Conservation (phyloP, 2,797 vertebrate genomes). For the Tolypeutes matacus region DNA sequence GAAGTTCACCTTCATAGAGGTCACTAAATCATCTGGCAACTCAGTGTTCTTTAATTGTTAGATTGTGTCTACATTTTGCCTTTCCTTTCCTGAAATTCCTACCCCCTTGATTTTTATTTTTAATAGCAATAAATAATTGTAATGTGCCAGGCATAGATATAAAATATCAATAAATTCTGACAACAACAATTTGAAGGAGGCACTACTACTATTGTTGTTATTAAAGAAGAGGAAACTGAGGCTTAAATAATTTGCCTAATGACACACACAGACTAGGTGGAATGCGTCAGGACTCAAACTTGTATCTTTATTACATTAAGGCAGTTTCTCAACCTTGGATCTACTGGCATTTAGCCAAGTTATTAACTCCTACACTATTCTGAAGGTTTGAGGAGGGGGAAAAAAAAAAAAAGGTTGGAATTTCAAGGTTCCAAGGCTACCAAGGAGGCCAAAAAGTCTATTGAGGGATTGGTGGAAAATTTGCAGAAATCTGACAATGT, state of each 20-base stretch:
- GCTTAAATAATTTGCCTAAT: not conserved
- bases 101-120: slow-evolving; percentile 28
- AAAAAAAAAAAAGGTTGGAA: not conserved
- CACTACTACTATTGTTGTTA: not conserved
- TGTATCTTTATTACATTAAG: not conserved
- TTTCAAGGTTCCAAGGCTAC: not conserved
- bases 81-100: not conserved
- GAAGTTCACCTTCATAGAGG: not conserved
- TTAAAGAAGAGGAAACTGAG: not conserved
- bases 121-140: slow-evolving; percentile 6
- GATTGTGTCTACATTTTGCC: not conserved
- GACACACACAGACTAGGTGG: not conserved
- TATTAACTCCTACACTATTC: not conserved
- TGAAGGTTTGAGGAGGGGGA: not conserved
- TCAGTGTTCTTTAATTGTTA: not conserved
- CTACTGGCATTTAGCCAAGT: not conserved
- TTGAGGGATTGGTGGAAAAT: not conserved
- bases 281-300: not conserved
- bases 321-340: not conserved
- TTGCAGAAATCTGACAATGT: not conserved
- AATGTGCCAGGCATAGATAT: not conserved
- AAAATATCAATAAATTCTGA: slow-evolving; percentile 5
- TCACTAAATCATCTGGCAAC: not conserved
- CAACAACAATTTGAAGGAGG: not conserved
- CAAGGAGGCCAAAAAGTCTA: not conserved